Evolutionary conservation across 2,113 vertebrate genomes (phyloP).

Genomic region (Bambusicola thoracicus): DNA sequence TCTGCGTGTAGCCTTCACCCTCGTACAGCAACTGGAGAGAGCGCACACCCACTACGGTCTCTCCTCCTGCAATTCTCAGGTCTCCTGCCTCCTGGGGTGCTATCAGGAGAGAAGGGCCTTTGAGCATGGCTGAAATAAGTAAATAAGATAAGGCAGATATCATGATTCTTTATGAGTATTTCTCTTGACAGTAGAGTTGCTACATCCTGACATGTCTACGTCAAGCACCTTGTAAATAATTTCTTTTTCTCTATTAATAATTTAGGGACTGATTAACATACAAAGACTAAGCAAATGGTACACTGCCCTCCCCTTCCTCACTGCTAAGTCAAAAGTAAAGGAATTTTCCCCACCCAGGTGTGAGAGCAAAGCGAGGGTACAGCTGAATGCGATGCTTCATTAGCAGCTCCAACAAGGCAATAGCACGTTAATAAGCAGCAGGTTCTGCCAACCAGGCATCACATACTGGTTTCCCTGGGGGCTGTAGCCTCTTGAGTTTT

Average conservation of each 20-base stretch:
- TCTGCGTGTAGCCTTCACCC: not conserved
- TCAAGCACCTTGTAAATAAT: slow-evolving; percentile 76
- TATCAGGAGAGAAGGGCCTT: slow-evolving; percentile 34
- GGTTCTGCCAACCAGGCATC: not conserved
- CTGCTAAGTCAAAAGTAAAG: slow-evolving; percentile 45
- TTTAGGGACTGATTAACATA: slow-evolving; percentile 75
- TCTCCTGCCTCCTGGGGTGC: not conserved
- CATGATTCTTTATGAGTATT: slow-evolving; percentile 63
- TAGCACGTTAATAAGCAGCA: not conserved
- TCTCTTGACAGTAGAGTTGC: slow-evolving; percentile 66
- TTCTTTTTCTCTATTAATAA: slow-evolving; percentile 73
- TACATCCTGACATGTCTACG: slow-evolving; percentile 55
- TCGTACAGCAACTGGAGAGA: not conserved
- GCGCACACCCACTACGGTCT: not conserved
- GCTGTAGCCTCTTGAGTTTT: not conserved
- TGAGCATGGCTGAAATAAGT: slow-evolving; percentile 56
- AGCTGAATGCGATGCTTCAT: not conserved
- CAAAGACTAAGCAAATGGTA: slow-evolving; percentile 67
- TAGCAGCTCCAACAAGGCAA: not conserved
- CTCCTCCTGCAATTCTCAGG: not conserved
- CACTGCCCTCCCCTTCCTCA: not conserved
- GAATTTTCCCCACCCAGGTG: not conserved
- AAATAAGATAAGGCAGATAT: slow-evolving; percentile 66
- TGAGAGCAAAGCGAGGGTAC: not conserved
- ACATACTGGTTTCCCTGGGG: not conserved